Percentiles rank a stretch among this genome's conserved stretches.
phyloP scores from a whole-genome alignment of 2,113 vertebrate species.

The Ciconia maguari region DNA sequence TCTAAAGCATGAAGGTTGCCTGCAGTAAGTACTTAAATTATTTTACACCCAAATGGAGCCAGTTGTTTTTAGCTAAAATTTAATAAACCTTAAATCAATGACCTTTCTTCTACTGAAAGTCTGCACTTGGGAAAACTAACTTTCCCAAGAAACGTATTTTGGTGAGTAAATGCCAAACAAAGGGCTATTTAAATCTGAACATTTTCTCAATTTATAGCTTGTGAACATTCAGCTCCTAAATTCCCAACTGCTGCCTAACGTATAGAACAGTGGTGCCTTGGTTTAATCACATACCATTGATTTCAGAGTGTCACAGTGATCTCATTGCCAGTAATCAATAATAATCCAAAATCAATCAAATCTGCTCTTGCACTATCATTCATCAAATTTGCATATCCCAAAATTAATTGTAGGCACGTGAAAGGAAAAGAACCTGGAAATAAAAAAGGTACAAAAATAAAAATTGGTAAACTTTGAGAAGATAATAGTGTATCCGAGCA shows the following conservation, averaged over 20 bases:
- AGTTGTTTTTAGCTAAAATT: slow-evolving; percentile 80
- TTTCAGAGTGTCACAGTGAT: slow-evolving; percentile 74
- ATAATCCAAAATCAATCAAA: slow-evolving; percentile 82
- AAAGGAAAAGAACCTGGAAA: slow-evolving; percentile 32
- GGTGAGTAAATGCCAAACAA: slow-evolving; percentile 71
- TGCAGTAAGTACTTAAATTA: slow-evolving; percentile 74
- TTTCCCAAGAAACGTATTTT: slow-evolving; percentile 74
- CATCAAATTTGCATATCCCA: slow-evolving; percentile 75
- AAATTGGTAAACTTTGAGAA: neutral
- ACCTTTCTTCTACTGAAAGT: slow-evolving; percentile 75
- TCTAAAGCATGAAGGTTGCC: slow-evolving; percentile 76
- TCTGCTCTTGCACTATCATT: slow-evolving; percentile 72
- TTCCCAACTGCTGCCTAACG: slow-evolving; percentile 37
- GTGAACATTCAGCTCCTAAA: slow-evolving; percentile 67
- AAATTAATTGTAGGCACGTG: slow-evolving; percentile 67
- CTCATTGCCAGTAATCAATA: slow-evolving; percentile 81
- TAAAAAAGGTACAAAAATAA: neutral
- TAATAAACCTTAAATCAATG: slow-evolving; percentile 79
- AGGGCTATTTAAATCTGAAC: slow-evolving; percentile 71
- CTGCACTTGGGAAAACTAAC: slow-evolving; percentile 68
- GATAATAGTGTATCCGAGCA: neutral
- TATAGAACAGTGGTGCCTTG: slow-evolving; percentile 46
- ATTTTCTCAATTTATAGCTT: slow-evolving; percentile 73
- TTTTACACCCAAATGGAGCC: slow-evolving; percentile 77
- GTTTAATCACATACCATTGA: slow-evolving; percentile 80